These are phyloP conservation scores for Sialis lutaria DNA, from an alignment of 2,888 invertebrate species.

Conservation along the genomic window DNA sequence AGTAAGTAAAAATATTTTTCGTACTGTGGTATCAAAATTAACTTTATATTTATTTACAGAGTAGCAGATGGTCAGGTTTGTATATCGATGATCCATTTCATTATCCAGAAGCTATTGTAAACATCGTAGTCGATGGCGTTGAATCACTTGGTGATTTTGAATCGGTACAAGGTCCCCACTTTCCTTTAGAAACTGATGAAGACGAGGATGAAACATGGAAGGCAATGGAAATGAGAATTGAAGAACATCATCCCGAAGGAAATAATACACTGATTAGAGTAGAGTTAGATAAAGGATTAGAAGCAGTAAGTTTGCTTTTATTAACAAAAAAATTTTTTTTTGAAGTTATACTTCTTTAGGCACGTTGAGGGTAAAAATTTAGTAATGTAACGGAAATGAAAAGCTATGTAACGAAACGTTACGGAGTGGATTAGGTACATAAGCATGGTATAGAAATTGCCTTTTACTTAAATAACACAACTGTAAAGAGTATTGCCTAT, in stretches of 20 bases:
- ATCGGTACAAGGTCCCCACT: slow-evolving; percentile 25
- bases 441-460: too few relatives aligned
- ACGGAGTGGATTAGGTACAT: too few relatives aligned
- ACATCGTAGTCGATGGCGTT: slow-evolving; percentile 52
- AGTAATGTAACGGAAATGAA: too few relatives aligned
- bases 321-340: neutral
- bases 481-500: too few relatives aligned
- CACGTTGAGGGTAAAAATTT: too few relatives aligned
- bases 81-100: slow-evolving; percentile 50
- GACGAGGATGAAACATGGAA: slow-evolving; percentile 43
- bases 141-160: slow-evolving; percentile 27
- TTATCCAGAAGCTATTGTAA: slow-evolving; percentile 53
- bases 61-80: slow-evolving; percentile 51
- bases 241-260: slow-evolving; percentile 39
- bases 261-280: slow-evolving; percentile 44
- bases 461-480: too few relatives aligned
- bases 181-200: slow-evolving; percentile 39
- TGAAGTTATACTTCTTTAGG: too few relatives aligned
- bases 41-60: slow-evolving; percentile 23
- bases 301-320: slow-evolving; percentile 33
- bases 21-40: neutral
- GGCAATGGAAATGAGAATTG: slow-evolving; percentile 36
- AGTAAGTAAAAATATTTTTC: slow-evolving; percentile 22
- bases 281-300: slow-evolving; percentile 39
- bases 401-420: too few relatives aligned